Evolutionary conservation across 2,888 invertebrate genomes (phyloP).

Genomic region (Diarsia brunnea): DNA sequence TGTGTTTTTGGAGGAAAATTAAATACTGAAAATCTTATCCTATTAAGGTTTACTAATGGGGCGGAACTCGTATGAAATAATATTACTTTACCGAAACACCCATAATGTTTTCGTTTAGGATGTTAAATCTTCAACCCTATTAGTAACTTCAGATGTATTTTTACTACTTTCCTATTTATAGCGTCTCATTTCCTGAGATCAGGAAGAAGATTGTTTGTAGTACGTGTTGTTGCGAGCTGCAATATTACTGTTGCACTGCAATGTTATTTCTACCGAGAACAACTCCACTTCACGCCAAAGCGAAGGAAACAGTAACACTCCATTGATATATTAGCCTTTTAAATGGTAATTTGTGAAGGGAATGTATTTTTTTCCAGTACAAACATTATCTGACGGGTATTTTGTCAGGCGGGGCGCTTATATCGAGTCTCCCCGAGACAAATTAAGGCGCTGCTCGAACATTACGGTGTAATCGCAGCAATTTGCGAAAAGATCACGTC

Average conservation of each 20-base stretch:
- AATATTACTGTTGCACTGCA: conserved; percentile 12
- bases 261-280: conserved; percentile 29
- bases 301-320: conserved; percentile 26
- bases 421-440: conserved; percentile 71
- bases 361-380: conserved; percentile 61
- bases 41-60: not conserved
- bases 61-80: not conserved
- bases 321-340: conserved; percentile 58
- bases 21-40: not conserved
- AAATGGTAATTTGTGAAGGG: conserved; percentile 54
- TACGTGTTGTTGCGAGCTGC: conserved; percentile 27
- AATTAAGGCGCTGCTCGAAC: conserved; percentile 71
- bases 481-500: conserved; percentile 79
- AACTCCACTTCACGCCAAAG: not conserved
- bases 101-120: not conserved
- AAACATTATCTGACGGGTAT: conserved; percentile 75
- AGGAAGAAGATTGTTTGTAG: conserved; percentile 23
- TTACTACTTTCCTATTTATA: conserved; percentile 13
- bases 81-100: not conserved
- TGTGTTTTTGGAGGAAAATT: conserved; percentile 1
- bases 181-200: conserved; percentile 16
- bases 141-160: conserved; percentile 8
- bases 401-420: conserved; percentile 73
- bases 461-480: conserved; percentile 75
- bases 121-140: not conserved